Conservation (phyloP, 1,140 invertebrate species). For the Procambarus clarkii region DNA sequence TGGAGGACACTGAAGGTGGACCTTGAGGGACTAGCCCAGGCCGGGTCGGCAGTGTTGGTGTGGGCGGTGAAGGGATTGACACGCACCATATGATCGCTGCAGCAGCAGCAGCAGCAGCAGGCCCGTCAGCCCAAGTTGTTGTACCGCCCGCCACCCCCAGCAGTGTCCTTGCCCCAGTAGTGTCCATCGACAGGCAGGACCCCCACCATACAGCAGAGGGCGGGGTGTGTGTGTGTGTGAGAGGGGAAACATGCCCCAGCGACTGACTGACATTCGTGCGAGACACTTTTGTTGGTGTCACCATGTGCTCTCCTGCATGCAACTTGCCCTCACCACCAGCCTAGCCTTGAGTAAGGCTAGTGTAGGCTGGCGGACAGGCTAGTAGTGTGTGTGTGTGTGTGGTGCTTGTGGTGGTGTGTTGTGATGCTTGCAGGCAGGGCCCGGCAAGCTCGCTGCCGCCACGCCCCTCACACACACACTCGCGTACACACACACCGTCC, state of each 20-base stretch:
- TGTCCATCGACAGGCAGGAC: neutral
- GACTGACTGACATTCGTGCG: neutral
- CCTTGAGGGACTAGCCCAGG: neutral
- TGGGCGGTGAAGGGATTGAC: neutral
- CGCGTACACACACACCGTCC: neutral
- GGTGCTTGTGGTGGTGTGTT: constrained; percentile 22
- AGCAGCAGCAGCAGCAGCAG: too few relatives aligned
- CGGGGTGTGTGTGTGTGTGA: neutral
- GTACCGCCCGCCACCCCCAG: neutral
- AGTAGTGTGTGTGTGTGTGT: neutral
- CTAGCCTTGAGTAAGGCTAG: constrained; percentile 3
- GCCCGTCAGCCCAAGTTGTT: neutral
- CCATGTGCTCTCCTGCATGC: constrained; percentile 8
- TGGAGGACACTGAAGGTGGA: neutral
- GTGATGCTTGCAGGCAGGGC: constrained; percentile 13
- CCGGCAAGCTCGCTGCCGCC: constrained; percentile 1
- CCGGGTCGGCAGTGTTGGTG: neutral
- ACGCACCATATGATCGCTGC: neutral
- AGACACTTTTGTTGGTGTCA: neutral
- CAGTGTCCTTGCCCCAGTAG: neutral
- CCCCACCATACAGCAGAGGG: neutral
- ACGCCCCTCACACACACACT: neutral
- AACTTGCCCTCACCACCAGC: constrained; percentile 22
- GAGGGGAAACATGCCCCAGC: too few relatives aligned
- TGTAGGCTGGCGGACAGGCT: neutral